A percentile compares a stretch with the other conserved stretches of the same genome.
Evolutionary conservation across 2,113 vertebrate genomes (phyloP).

Genomic region (Acrocephalus kingi): DNA sequence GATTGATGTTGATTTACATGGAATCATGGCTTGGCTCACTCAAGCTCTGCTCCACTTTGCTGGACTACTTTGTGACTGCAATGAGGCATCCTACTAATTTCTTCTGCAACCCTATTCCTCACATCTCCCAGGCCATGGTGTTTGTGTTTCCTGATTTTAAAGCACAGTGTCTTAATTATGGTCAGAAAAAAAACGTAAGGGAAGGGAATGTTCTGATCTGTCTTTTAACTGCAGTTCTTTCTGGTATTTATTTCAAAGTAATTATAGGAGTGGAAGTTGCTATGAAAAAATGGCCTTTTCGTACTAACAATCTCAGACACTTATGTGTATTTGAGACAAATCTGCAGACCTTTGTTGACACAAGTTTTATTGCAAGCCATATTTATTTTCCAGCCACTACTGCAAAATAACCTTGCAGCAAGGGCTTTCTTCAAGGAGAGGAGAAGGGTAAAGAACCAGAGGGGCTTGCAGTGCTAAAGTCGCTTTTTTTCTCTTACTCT

Average conservation of each 20-base stretch:
- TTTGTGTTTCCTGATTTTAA: slow-evolving; percentile 32
- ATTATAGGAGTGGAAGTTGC: slow-evolving; percentile 38
- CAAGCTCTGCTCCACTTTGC: background rate
- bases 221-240: slow-evolving; percentile 13
- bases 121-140: background rate
- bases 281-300: slow-evolving; percentile 14
- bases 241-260: slow-evolving; percentile 40
- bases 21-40: slow-evolving; percentile 31
- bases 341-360: slow-evolving; percentile 12
- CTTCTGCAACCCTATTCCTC: background rate
- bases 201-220: background rate
- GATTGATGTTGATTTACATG: background rate
- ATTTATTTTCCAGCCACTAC: slow-evolving; percentile 8
- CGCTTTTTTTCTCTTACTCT: background rate
- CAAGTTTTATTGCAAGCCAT: background rate
- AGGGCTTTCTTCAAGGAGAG: background rate
- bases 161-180: slow-evolving; percentile 11
- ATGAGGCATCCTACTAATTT: background rate
- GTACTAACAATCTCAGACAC: background rate
- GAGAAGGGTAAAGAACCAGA: background rate
- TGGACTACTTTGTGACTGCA: background rate
- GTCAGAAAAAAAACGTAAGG: background rate
- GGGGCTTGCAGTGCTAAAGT: background rate
- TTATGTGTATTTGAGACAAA: background rate
- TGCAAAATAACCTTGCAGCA: background rate